Conservation (phyloP, 2,797 vertebrate genomes). For the Molossus alvarezi region DNA sequence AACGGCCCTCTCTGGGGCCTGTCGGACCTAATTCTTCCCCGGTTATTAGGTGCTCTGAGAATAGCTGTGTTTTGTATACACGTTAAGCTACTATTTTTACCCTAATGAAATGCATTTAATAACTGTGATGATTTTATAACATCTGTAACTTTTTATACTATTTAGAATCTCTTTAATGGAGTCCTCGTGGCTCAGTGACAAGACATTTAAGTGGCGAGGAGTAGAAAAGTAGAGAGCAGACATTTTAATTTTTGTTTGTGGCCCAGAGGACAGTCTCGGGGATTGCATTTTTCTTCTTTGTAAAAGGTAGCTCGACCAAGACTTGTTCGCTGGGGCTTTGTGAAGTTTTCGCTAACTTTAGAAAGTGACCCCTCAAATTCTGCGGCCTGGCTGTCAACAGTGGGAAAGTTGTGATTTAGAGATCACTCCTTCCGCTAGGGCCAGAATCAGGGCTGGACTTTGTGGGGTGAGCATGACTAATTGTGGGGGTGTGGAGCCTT, state of each 20-base stretch:
- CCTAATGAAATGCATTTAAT: slow-evolving; percentile 69
- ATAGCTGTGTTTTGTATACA: neutral
- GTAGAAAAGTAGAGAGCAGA: neutral
- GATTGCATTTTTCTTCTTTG: neutral
- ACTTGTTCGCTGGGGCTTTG: neutral
- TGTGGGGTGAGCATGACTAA: neutral
- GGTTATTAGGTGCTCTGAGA: slow-evolving; percentile 58
- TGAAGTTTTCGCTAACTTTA: slow-evolving; percentile 8
- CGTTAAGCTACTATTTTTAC: neutral
- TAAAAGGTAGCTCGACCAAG: neutral
- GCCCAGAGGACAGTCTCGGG: neutral
- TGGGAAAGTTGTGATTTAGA: neutral
- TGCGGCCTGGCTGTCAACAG: neutral
- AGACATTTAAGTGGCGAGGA: neutral
- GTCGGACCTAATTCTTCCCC: neutral
- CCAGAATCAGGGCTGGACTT: neutral
- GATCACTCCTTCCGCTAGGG: neutral
- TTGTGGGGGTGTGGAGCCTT: neutral
- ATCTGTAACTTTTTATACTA: slow-evolving; percentile 45
- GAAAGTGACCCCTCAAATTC: slow-evolving; percentile 9
- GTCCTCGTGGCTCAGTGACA: neutral
- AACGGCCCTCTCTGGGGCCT: neutral
- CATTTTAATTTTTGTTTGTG: neutral
- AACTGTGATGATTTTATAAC: slow-evolving; percentile 76
- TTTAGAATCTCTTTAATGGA: slow-evolving; percentile 6